These are phyloP conservation scores for Zelleria hepariella DNA, from an alignment of 2,888 invertebrate genomes.

Conservation along the genomic window DNA sequence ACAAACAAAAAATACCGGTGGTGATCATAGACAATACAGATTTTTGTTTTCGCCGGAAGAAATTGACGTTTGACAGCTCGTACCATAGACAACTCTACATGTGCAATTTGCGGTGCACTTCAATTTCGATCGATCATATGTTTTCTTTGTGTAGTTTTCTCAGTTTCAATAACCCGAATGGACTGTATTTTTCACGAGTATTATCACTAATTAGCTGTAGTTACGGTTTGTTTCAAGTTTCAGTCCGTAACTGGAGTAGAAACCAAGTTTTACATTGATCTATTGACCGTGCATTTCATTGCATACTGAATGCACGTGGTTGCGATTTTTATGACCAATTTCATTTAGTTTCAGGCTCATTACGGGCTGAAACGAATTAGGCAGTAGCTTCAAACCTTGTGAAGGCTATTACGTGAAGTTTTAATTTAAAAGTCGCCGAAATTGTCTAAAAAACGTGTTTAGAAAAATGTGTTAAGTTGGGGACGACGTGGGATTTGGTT, in stretches of 20 bases:
- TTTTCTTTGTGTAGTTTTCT: constrained; percentile 72
- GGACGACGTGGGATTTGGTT: constrained; percentile 42
- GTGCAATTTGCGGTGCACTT: constrained; percentile 43
- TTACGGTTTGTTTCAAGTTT: neutral
- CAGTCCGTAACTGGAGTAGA: neutral
- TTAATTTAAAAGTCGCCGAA: constrained; percentile 15
- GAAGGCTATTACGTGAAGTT: neutral
- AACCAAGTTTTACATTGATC: neutral
- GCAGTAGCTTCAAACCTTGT: neutral
- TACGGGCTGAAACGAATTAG: constrained; percentile 18
- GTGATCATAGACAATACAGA: neutral
- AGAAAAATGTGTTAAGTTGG: constrained; percentile 32
- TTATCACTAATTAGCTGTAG: constrained; percentile 4
- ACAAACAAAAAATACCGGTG: too few relatives aligned
- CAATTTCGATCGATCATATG: constrained; percentile 70
- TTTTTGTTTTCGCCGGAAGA: constrained; percentile 15
- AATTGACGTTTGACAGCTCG: constrained; percentile 24
- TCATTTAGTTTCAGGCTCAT: constrained; percentile 35
- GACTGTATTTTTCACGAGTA: constrained; percentile 46
- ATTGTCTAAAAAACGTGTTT: constrained; percentile 30
- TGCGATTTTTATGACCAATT: constrained; percentile 58
- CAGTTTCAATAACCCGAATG: constrained; percentile 69
- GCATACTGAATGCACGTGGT: constrained; percentile 66
- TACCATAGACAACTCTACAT: constrained; percentile 58
- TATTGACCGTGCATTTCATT: constrained; percentile 34